Conservation (phyloP, 2,113 vertebrate species). For the Gavia stellata region DNA sequence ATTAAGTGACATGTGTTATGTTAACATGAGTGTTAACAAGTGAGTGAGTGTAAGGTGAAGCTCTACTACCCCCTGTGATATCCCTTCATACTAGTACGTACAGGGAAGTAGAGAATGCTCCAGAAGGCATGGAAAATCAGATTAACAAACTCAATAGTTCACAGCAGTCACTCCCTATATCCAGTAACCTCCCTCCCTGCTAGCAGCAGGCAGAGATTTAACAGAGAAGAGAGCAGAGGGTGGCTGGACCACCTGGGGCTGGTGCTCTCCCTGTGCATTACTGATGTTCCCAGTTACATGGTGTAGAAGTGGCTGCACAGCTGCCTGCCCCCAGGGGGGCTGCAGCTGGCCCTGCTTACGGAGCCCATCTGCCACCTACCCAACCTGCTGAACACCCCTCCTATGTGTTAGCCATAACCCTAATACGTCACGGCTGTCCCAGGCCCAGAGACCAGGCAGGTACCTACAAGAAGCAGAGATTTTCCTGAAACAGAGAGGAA, state of each 20-base stretch:
- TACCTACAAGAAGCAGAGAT: neutral
- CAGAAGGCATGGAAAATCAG: neutral
- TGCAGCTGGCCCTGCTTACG: neutral
- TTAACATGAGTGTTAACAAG: neutral
- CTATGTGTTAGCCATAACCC: rapidly evolving
- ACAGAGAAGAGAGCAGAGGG: neutral
- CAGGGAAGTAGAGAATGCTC: neutral
- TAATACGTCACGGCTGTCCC: rapidly evolving
- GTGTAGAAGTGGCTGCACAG: neutral
- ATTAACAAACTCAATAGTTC: neutral
- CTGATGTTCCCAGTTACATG: rapidly evolving
- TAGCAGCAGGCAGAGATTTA: neutral
- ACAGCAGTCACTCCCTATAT: neutral
- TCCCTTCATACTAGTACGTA: neutral
- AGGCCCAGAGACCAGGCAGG: neutral
- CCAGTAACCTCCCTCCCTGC: neutral
- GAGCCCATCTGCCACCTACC: neutral
- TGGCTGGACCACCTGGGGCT: neutral
- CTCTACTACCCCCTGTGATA: neutral
- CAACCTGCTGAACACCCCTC: neutral
- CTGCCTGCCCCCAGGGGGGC: neutral
- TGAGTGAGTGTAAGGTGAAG: neutral
- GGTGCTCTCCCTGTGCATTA: neutral
- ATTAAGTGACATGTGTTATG: neutral
- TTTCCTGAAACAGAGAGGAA: neutral